Evolutionary conservation across 2,888 invertebrate genomes (phyloP), one percentile per base, ranked within the genome.

Genomic region (Xylota sylvarum): DNA sequence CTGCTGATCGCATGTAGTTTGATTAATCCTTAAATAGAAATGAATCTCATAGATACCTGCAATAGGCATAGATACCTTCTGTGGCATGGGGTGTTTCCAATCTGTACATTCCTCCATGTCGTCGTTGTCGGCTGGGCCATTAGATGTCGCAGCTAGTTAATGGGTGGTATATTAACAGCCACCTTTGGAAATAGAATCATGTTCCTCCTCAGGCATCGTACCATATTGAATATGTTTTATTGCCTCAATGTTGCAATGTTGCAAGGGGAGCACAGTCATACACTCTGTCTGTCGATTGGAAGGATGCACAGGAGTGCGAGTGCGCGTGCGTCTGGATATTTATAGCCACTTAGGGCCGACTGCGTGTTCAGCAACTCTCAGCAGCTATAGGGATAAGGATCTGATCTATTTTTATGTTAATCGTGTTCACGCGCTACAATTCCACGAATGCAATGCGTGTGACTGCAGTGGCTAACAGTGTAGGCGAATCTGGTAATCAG

Each of bases 391-490:
- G 40, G 82, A 86, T 86, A 86, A 62, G 73, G 76, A 86, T 86
- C 86, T 86, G 86, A 86, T 86, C 86, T 86, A 82, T 82, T 86
- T 86, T 86, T 86, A 86, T 86, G 82, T 82, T 86, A 82, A 86
- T 86, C 86, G 77, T 86, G 86, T 86, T 73, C 58, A 72, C 58
- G 70, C 85, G 46, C 77, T 40, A 40, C 43, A 52, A 74, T 67
- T 65, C 67, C 52, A 43, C 5, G 52, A 40, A 52, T 52, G 35
- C 40, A 30, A 12, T n/a, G 48, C 46, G 72, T 77, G 72, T 46
- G 55, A 73, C 62, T 76, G 43, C 37, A 5, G 19, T 10, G 48
- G 50, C 23, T n/a, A 35, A 14, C 40, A 56, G 62, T 64, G 73
- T 74, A 74, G 73, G 76, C 76, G 76, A 76, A 56, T 50, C 74